A percentile compares a stretch with the other conserved stretches of the same genome.
Conservation (phyloP, 2,797 vertebrate species). For the Hozukius guyotensis region DNA sequence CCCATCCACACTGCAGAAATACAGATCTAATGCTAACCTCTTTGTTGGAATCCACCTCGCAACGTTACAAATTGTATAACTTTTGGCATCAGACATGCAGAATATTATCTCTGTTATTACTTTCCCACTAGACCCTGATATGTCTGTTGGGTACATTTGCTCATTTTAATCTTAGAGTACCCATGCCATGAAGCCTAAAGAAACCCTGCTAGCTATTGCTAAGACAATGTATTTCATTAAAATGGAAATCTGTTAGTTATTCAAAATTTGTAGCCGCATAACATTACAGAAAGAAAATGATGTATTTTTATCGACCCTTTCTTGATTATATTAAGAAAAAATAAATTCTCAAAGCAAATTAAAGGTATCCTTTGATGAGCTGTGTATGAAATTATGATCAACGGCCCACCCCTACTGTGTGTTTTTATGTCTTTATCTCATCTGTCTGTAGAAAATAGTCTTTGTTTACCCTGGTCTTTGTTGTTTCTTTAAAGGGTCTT, state of each 20-base stretch:
- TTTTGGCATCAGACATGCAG: neutral
- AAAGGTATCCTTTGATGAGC: slow-evolving; percentile 42
- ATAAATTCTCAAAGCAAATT: slow-evolving; percentile 29
- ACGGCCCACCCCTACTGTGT: neutral
- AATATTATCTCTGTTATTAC: neutral
- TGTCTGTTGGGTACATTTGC: neutral
- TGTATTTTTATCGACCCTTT: neutral
- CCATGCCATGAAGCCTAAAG: neutral
- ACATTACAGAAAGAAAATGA: neutral
- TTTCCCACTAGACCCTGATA: neutral
- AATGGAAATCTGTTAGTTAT: slow-evolving; percentile 4
- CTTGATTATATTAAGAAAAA: neutral
- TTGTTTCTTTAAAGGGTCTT: neutral
- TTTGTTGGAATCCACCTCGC: neutral
- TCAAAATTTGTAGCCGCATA: neutral
- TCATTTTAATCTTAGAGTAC: neutral
- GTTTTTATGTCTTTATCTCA: slow-evolving; percentile 4
- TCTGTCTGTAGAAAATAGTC: neutral
- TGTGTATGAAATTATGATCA: slow-evolving; percentile 18
- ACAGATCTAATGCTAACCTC: neutral
- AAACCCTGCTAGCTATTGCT: neutral
- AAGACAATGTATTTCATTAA: neutral
- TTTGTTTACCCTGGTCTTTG: neutral
- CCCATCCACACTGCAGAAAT: neutral
- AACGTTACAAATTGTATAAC: neutral